Conservation (phyloP, 2,113 vertebrate species). For the Scytalopus superciliaris region DNA sequence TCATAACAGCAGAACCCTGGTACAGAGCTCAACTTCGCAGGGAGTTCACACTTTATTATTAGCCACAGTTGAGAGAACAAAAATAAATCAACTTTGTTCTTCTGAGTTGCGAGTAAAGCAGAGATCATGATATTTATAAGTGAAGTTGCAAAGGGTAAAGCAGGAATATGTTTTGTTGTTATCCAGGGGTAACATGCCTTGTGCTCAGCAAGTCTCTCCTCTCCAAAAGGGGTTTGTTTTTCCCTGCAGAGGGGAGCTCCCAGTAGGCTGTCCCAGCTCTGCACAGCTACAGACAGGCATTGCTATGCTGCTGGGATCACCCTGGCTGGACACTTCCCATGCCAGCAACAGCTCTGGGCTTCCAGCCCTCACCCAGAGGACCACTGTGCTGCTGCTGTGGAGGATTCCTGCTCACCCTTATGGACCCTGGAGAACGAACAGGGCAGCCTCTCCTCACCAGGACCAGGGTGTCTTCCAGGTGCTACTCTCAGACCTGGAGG, state of each 20-base stretch:
- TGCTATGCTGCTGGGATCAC: background rate
- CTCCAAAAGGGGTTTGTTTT: background rate
- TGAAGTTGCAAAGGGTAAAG: background rate
- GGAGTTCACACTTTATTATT: constrained; percentile 45
- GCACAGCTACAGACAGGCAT: no score
- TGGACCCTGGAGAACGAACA: background rate
- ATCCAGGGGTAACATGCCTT: background rate
- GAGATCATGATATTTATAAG: background rate
- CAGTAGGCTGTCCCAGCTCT: background rate
- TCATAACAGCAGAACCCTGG: background rate
- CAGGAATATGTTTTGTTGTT: background rate
- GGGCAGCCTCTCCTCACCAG: background rate
- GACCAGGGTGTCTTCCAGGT: background rate
- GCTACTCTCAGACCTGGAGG: background rate
- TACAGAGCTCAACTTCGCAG: background rate
- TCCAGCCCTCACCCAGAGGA: background rate
- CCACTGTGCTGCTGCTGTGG: background rate
- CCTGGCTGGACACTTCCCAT: fast-evolving
- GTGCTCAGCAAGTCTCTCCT: background rate
- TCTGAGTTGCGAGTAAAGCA: background rate
- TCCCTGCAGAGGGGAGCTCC: background rate
- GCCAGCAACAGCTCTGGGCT: fast-evolving
- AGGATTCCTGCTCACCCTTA: background rate
- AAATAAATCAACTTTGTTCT: constrained; percentile 28
- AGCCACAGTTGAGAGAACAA: constrained; percentile 24